A percentile compares a stretch with the other conserved stretches of the same genome.
Evolutionary conservation across 2,797 vertebrate species (phyloP).

Genomic region (Mallotus villosus): DNA sequence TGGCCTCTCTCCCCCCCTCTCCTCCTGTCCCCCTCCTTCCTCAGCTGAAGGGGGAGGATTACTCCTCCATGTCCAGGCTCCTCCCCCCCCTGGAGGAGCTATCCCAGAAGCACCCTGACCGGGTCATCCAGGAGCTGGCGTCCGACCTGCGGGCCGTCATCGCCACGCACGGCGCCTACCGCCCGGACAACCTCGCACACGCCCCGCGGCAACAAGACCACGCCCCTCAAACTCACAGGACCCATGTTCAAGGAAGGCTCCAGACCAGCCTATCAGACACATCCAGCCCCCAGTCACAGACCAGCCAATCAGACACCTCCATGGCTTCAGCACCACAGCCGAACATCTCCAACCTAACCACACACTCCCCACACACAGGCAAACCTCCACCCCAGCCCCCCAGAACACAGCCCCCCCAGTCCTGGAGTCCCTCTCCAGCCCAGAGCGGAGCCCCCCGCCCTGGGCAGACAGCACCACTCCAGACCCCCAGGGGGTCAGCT

Average conservation of each 20-base stretch:
- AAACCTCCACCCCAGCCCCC: neutral
- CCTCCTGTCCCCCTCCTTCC: constrained; percentile 1
- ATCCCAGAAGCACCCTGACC: constrained; percentile 78
- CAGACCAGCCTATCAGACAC: neutral
- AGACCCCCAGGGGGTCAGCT: neutral
- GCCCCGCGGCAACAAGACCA: neutral
- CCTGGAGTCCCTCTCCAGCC: neutral
- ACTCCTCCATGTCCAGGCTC: constrained; percentile 74
- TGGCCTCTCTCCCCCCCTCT: too few relatives aligned
- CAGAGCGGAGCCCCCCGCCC: neutral
- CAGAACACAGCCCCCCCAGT: too few relatives aligned
- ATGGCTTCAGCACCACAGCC: neutral
- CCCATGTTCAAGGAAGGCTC: neutral
- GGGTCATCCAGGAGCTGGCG: constrained; percentile 80
- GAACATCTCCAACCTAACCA: neutral
- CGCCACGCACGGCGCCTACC: constrained; percentile 73
- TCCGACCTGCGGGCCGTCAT: constrained; percentile 71
- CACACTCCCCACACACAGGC: neutral
- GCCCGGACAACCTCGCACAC: constrained; percentile 3
- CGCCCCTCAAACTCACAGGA: neutral
- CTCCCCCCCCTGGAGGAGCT: constrained; percentile 79
- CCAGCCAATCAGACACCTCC: neutral
- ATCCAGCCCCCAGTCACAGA: neutral
- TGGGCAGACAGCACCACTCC: neutral
- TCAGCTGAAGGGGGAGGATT: constrained; percentile 82